Conservation (phyloP, 2,113 vertebrate genomes). For the Eretmochelys imbricata region DNA sequence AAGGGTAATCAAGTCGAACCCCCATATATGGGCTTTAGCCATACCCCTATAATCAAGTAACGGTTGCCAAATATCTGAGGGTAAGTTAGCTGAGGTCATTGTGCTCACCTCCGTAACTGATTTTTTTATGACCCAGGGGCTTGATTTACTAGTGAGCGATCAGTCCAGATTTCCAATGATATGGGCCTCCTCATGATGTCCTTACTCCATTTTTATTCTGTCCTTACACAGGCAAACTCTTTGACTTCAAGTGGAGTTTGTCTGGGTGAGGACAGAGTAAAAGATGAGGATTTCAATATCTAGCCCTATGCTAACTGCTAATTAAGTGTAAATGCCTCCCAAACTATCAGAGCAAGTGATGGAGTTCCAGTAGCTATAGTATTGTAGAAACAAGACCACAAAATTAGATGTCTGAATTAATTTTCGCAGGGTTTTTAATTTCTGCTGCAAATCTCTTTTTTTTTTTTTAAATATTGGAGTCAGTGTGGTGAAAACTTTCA, state of each 20-base stretch:
- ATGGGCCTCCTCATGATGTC: conserved; percentile 8
- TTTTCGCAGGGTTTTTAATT: conserved; percentile 10
- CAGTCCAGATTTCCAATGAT: conserved; percentile 48
- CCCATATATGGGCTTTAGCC: background rate
- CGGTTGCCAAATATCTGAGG: conserved; percentile 37
- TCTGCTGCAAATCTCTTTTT: background rate
- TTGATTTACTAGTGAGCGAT: conserved; percentile 66
- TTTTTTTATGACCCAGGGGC: conserved; percentile 32
- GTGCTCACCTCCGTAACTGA: conserved; percentile 24
- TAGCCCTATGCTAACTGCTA: background rate
- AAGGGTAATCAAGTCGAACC: no score
- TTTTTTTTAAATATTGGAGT: background rate
- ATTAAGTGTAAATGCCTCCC: background rate
- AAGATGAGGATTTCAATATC: background rate
- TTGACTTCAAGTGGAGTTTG: background rate
- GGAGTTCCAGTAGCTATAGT: background rate
- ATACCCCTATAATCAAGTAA: conserved; percentile 2
- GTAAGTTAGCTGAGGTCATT: conserved; percentile 29
- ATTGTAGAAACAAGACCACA: background rate
- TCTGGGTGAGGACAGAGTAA: background rate
- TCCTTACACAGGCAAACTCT: background rate
- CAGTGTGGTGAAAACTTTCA: background rate
- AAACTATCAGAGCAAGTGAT: background rate
- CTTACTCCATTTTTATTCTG: background rate
- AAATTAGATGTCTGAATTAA: background rate